A percentile compares a stretch with the other conserved stretches of the same genome.
Conservation (phyloP, 1,140 invertebrate species). For the Drosophila elegans region DNA sequence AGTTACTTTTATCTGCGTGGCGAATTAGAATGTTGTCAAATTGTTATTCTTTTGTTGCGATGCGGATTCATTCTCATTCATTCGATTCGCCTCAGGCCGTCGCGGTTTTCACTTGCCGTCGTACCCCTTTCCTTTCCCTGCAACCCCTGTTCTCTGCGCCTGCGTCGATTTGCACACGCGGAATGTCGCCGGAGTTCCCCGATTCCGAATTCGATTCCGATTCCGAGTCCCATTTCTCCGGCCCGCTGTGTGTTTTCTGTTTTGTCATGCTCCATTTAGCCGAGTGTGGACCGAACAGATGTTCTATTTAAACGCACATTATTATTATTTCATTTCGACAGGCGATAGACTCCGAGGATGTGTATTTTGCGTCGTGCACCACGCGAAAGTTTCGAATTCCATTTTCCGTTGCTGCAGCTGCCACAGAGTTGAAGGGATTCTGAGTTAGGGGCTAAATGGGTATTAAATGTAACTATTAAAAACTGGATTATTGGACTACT, state of each 20-base stretch:
- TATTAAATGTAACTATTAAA: too few relatives aligned
- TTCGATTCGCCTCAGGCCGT: conserved; percentile 61
- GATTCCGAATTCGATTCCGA: too few relatives aligned
- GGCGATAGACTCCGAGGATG: conserved; percentile 63
- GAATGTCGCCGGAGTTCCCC: conserved; percentile 39
- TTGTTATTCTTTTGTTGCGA: conserved; percentile 84
- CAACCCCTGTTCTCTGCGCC: conserved; percentile 17
- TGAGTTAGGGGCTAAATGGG: too few relatives aligned
- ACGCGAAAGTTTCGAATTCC: conserved; percentile 17
- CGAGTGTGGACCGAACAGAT: conserved; percentile 84
- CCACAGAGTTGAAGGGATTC: neutral
- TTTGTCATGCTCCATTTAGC: conserved; percentile 85
- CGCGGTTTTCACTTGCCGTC: conserved; percentile 39
- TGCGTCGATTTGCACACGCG: conserved; percentile 47
- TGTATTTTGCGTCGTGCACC: conserved; percentile 49
- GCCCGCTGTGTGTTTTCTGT: conserved; percentile 78
- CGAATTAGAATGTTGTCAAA: conserved; percentile 84
- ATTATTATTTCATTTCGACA: conserved; percentile 83
- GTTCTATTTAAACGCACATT: conserved; percentile 85
- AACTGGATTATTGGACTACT: too few relatives aligned
- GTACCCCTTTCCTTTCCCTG: conserved; percentile 52
- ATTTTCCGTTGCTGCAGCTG: neutral
- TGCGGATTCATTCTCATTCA: conserved; percentile 82
- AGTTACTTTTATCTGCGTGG: conserved; percentile 82
- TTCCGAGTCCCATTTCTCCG: conserved; percentile 1